phyloP scores from a whole-genome alignment of 2,113 vertebrate genomes.

The Corapipo altera region DNA sequence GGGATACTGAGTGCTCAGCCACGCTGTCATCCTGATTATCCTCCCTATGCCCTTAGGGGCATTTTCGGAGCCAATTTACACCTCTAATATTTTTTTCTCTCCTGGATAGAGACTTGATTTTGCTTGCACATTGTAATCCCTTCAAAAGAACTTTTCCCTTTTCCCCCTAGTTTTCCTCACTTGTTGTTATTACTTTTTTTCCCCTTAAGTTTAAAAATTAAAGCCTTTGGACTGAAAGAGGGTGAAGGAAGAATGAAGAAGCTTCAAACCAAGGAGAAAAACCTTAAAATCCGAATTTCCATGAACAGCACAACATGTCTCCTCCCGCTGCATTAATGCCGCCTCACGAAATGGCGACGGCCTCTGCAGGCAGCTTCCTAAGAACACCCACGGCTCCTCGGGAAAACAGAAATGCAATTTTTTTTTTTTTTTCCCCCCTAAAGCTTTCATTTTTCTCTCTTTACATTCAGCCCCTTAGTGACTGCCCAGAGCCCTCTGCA shows the following conservation, averaged over 20 bases:
- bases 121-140: background rate
- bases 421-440: no score
- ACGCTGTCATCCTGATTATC: fast-evolving
- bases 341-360: constrained; percentile 57
- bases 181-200: background rate
- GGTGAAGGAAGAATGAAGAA: background rate
- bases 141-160: background rate
- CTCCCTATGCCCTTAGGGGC: fast-evolving
- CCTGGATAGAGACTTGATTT: background rate
- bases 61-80: background rate
- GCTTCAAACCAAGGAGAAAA: background rate
- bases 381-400: background rate
- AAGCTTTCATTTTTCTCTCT: background rate
- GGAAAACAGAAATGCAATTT: background rate
- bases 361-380: background rate
- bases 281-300: background rate
- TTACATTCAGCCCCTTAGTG: background rate
- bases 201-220: background rate
- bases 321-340: background rate
- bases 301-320: constrained; percentile 16
- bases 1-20: fast-evolving
- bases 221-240: background rate
- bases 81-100: background rate
- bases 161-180: background rate
- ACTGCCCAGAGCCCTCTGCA: background rate